Conservation (phyloP, 2,797 vertebrate genomes). For the Nannoperca obscura region DNA sequence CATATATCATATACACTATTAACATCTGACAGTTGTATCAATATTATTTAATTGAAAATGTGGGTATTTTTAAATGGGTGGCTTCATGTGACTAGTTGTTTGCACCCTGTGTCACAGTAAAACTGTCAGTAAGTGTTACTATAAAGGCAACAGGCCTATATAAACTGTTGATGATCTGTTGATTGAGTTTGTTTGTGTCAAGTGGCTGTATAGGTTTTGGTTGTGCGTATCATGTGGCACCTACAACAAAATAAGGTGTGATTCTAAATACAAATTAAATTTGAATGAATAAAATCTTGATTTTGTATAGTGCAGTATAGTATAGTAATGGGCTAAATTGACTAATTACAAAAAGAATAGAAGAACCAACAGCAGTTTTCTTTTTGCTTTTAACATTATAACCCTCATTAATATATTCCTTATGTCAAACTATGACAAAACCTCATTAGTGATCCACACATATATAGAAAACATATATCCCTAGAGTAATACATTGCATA, state of each 20-base stretch:
- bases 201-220: too few relatives aligned
- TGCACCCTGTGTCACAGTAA: neutral
- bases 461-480: neutral
- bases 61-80: neutral
- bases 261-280: neutral
- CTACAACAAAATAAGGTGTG: neutral
- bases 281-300: neutral
- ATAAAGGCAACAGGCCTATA: neutral
- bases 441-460: neutral
- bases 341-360: neutral
- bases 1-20: neutral
- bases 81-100: neutral
- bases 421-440: neutral
- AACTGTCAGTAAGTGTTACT: neutral
- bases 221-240: neutral
- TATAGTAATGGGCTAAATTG: neutral
- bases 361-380: neutral
- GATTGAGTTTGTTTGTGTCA: neutral
- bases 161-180: neutral
- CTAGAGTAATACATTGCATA: neutral
- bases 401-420: neutral
- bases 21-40: neutral
- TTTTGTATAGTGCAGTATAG: too few relatives aligned
- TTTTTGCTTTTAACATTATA: neutral
- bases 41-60: neutral